Evolutionary conservation across 2,113 vertebrate genomes (phyloP), one percentile per base, ranked within the genome.

Genomic region (Chionis minor): DNA sequence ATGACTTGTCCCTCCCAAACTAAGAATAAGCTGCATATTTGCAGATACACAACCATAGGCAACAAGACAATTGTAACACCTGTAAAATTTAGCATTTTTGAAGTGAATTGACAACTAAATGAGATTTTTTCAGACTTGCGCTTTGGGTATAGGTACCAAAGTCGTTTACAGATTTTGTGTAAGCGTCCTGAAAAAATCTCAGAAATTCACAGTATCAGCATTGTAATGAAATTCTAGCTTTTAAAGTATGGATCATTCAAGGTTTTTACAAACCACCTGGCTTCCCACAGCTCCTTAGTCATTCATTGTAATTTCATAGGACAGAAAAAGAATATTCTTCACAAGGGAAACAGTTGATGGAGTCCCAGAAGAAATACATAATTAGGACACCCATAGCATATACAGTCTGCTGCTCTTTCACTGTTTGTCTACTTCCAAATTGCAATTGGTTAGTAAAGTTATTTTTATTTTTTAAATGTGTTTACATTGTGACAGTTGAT

Each of bases 391-490:
- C 65, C 42, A 2, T 86, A 90, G 33, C 38, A 45, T 70, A 42
- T 28, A 86, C 44, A 92, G 44, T 79, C 17, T 65, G 24, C 54
- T 70, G 40, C 78, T 90, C 30, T 87, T 95, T 95, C 62, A 72
- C 30, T 8, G 3, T 96, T 97, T 95, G 49, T 97, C 90, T 95
- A 8, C 62, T 93, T 95, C 93, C 83, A 85, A 97, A 97, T 94
- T 92, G 70, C 90, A 92, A 65, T 92, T 70, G 62, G 90, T 93
- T 97, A 95, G 78, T 92, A 79, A 86, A 79, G 47, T 35, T 74
- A 61, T 83, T 92, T 92, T 77, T 30, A 42, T 61, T 90, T 94
- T 95, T 94, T 65, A 94, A 93, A 78, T 28, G 5, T 66, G 56
- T 92, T 97, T 96, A 33, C 67, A 30, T 75, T 23, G 71, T 96